Base-by-base conservation (phyloP, 2,113 vertebrate genomes). In the Smithornis capensis region DNA sequence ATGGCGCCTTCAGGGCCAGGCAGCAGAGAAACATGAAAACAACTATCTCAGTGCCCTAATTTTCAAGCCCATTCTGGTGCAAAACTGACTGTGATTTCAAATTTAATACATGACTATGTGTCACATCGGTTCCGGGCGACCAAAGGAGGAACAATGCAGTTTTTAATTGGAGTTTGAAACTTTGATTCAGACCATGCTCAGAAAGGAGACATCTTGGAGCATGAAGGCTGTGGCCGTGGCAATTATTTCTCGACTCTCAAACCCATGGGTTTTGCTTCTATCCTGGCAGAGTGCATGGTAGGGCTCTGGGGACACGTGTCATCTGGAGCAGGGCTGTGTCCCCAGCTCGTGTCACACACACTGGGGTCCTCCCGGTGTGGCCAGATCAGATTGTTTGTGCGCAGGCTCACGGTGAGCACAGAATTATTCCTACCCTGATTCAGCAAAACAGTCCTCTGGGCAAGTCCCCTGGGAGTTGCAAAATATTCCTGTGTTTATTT, bases 401-500 rank as follows among this genome's bases (percentile, higher is more conserved):
- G 15, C 87, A 94, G 87, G 89, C 89, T 95, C 64, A 7, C 2
- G 3, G 52, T 6, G 60, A 89, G 63, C 62, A 4, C 10, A 21
- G 62, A 57, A 21, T 53, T 12, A 1, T 79, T 91, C 89, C 93
- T 93, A 91, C 78, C 74, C 89, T 83, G 76, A 90, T 83, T 90
- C 91, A 96, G 94, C 93, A 92, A 28, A 95, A 65, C 35, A 9
- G 10, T 2, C 17, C 84, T 38, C 87, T 29, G 74, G 77, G 87
- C 82, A 35, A 62, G 33, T 16, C 92, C 75, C n/a, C 35, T 2
- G 67, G 59, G 96, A 94, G 45, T 18, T 42, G 67, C 33, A 53
- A 76, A 88, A 90, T 80, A 94, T 92, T 52, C 94, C 92, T 45
- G 83, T 92, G 94, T 94, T 97, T 96, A 59, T 96, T 95, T 89